A percentile compares a stretch with the other conserved stretches of the same genome.
phyloP scores from a whole-genome alignment of 1,140 invertebrate species.

The Hypsibius dujardini region DNA sequence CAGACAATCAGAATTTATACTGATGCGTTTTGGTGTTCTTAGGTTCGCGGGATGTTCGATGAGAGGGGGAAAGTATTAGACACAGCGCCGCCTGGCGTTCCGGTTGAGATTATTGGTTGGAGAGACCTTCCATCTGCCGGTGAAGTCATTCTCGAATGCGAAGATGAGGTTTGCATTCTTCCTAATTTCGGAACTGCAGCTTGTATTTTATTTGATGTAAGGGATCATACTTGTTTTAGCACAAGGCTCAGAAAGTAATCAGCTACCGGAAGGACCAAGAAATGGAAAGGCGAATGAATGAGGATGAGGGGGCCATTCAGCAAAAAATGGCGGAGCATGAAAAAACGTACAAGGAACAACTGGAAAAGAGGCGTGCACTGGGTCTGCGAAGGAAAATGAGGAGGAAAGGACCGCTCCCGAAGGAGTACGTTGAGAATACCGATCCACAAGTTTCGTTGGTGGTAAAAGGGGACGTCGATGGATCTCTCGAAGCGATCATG shows the following conservation, averaged over 20 bases:
- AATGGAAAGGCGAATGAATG: constrained; percentile 43
- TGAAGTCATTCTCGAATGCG: constrained; percentile 63
- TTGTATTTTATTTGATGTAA: background rate
- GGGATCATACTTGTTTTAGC: constrained; percentile 32
- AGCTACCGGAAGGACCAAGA: constrained; percentile 41
- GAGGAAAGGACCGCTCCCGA: constrained; percentile 18
- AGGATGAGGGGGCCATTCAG: constrained; percentile 44
- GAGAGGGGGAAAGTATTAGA: constrained; percentile 49
- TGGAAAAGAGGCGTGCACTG: constrained; percentile 43
- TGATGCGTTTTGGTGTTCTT: constrained; percentile 28
- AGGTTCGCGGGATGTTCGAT: constrained; percentile 60
- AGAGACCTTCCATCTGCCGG: constrained; percentile 64
- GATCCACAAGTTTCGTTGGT: constrained; percentile 21
- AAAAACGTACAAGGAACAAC: constrained; percentile 43
- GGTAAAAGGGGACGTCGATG: constrained; percentile 35
- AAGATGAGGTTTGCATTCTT: constrained; percentile 40
- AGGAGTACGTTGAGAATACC: constrained; percentile 6
- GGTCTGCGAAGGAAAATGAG: constrained; percentile 29
- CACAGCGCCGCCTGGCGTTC: constrained; percentile 54
- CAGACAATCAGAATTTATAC: too few species aligned
- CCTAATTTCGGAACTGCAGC: too few species aligned
- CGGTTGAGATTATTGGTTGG: constrained; percentile 78
- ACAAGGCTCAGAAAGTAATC: constrained; percentile 50
- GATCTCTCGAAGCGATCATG: constrained; percentile 76
- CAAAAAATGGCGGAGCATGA: constrained; percentile 49